phyloP scores from a whole-genome alignment of 1,140 invertebrate species.

The Phthorimaea operculella region DNA sequence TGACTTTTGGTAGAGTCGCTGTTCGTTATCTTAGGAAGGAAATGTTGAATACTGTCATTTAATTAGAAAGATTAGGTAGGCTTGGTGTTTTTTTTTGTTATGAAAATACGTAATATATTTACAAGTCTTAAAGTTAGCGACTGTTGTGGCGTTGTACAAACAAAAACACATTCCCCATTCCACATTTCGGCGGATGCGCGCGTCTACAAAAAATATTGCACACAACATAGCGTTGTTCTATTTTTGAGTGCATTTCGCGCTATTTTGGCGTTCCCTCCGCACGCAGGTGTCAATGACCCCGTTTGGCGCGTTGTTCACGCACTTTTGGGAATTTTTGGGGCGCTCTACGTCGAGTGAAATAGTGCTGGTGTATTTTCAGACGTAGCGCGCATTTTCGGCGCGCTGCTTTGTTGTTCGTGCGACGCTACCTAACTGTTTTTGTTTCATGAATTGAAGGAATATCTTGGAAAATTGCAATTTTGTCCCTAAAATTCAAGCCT shows the following conservation, averaged over 20 bases:
- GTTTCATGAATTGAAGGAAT: no score
- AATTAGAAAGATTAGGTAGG: no score
- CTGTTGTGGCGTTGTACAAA: slow-evolving; percentile 8
- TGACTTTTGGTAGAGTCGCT: no score
- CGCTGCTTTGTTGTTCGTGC: neutral
- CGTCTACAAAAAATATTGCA: slow-evolving; percentile 66
- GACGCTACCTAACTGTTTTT: no score
- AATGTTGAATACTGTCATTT: no score
- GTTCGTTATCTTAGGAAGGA: no score
- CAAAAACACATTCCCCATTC: slow-evolving; percentile 18
- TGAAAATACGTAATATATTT: no score
- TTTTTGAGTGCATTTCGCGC: slow-evolving; percentile 67
- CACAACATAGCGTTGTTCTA: slow-evolving; percentile 48
- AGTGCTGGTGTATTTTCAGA: slow-evolving; percentile 17
- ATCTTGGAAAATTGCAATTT: no score
- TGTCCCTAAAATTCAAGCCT: no score
- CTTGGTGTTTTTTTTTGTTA: no score
- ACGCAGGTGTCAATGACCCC: slow-evolving; percentile 62
- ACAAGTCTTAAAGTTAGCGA: no score
- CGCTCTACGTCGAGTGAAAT: slow-evolving; percentile 23
- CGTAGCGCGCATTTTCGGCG: neutral
- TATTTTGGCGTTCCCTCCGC: slow-evolving; percentile 66
- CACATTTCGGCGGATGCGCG: slow-evolving; percentile 29
- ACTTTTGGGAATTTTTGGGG: slow-evolving; percentile 61
- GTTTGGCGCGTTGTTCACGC: slow-evolving; percentile 59